phyloP scores from a whole-genome alignment of 1,140 invertebrate genomes.

The Popillia japonica region DNA sequence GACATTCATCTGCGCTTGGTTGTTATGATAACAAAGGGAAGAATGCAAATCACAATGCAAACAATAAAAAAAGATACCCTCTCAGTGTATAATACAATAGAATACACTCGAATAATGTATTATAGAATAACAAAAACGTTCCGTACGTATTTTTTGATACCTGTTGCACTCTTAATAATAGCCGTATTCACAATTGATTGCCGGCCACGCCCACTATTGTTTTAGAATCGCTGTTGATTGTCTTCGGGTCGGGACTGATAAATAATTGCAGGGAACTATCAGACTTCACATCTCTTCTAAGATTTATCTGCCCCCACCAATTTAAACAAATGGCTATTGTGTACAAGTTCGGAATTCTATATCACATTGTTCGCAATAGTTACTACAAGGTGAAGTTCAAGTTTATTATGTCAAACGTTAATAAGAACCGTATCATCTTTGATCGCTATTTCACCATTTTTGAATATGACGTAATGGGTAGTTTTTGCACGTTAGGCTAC shows the following conservation, averaged over 20 bases:
- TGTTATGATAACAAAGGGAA: not conserved
- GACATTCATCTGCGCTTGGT: slow-evolving; percentile 1
- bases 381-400: slow-evolving; percentile 16
- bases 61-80: slow-evolving; percentile 7
- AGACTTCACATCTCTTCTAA: slow-evolving; percentile 51
- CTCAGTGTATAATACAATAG: slow-evolving; percentile 29
- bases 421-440: too few relatives aligned
- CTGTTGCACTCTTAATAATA: slow-evolving; percentile 48
- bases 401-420: not conserved
- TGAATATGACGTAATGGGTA: too few relatives aligned
- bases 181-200: slow-evolving; percentile 53
- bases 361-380: not conserved
- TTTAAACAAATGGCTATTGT: slow-evolving; percentile 50
- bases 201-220: slow-evolving; percentile 53
- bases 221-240: slow-evolving; percentile 55
- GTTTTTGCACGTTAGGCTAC: too few relatives aligned
- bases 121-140: slow-evolving; percentile 38
- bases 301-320: slow-evolving; percentile 54
- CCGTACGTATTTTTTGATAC: slow-evolving; percentile 34
- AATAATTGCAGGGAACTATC: slow-evolving; percentile 55
- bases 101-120: slow-evolving; percentile 35
- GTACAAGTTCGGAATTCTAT: slow-evolving; percentile 35
- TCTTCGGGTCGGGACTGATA: slow-evolving; percentile 53
- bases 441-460: too few relatives aligned
- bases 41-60: slow-evolving; percentile 11